Evolutionary conservation across 2,797 vertebrate species (phyloP).

Genomic region (Diplodus puntazzo): DNA sequence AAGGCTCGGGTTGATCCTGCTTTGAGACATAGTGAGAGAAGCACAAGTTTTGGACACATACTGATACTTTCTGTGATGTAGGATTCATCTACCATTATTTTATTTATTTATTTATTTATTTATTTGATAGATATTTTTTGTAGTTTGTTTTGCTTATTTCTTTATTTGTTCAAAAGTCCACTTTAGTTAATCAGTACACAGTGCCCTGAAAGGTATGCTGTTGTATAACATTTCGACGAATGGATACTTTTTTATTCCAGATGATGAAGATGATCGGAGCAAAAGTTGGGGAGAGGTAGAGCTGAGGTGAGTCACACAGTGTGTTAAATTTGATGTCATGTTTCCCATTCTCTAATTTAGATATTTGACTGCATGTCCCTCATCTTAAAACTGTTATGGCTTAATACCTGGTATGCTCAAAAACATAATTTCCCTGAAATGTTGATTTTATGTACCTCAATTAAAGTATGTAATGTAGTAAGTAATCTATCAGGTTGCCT

Average conservation of each 20-base stretch:
- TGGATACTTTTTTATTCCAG: conserved; percentile 73
- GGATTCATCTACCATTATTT: neutral
- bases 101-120: conserved; percentile 5
- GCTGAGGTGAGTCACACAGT: conserved; percentile 74
- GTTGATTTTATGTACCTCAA: too few species aligned
- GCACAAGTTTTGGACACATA: conserved; percentile 15
- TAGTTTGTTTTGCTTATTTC: neutral
- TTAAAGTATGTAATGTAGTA: too few species aligned
- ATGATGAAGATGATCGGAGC: conserved; percentile 75
- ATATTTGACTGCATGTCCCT: neutral
- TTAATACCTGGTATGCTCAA: neutral
- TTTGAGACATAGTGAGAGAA: conserved; percentile 33
- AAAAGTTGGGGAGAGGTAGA: conserved; percentile 80
- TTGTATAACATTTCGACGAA: conserved; percentile 45
- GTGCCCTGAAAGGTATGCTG: conserved; percentile 41
- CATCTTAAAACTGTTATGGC: neutral
- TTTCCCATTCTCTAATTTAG: too few species aligned
- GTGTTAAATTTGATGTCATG: neutral
- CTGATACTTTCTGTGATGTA: neutral
- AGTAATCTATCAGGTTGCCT: too few species aligned
- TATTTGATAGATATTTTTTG: neutral
- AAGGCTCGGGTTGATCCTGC: conserved; percentile 21
- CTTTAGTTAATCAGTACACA: neutral
- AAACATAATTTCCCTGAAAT: too few species aligned
- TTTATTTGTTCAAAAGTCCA: neutral